These are phyloP conservation scores for Stigmatopora argus DNA, from an alignment of 2,113 vertebrate species.

Conservation along the genomic window DNA sequence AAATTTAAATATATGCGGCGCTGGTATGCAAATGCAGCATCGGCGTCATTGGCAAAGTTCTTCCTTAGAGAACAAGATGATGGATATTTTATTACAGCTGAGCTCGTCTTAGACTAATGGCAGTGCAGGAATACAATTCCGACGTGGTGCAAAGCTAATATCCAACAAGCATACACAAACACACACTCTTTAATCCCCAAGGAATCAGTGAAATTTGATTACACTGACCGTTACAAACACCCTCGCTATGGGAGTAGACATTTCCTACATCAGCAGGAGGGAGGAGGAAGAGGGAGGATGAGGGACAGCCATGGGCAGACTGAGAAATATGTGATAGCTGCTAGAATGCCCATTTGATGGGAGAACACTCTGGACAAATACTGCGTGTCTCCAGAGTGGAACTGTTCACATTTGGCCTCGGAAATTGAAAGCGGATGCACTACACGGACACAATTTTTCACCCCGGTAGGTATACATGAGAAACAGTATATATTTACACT, in stretches of 20 bases:
- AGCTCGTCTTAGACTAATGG: slow-evolving; percentile 60
- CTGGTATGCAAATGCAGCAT: slow-evolving; percentile 52
- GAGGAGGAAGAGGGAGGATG: slow-evolving; percentile 28
- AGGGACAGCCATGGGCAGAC: slow-evolving; percentile 27
- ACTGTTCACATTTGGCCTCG: slow-evolving; percentile 30
- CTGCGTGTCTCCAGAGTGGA: slow-evolving; percentile 27
- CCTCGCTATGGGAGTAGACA: slow-evolving; percentile 61
- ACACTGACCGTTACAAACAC: slow-evolving; percentile 68
- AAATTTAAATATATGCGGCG: slow-evolving; percentile 46
- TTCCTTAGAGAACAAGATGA: slow-evolving; percentile 56
- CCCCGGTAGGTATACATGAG: slow-evolving; percentile 20
- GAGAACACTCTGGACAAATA: slow-evolving; percentile 29
- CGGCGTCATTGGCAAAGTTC: slow-evolving; percentile 42
- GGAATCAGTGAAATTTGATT: slow-evolving; percentile 67
- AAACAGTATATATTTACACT: slow-evolving; percentile 32
- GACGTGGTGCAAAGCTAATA: slow-evolving; percentile 49
- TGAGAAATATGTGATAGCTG: slow-evolving; percentile 21
- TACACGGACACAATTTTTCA: not conserved
- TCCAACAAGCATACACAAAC: slow-evolving; percentile 34
- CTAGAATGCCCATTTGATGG: slow-evolving; percentile 34
- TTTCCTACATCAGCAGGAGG: slow-evolving; percentile 60
- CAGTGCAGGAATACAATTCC: slow-evolving; percentile 56
- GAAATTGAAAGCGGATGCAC: slow-evolving; percentile 11
- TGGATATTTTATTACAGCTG: slow-evolving; percentile 60
- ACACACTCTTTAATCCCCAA: slow-evolving; percentile 55